phyloP scores from a whole-genome alignment of 1,140 invertebrate genomes.

The Brachionus koreanus region DNA sequence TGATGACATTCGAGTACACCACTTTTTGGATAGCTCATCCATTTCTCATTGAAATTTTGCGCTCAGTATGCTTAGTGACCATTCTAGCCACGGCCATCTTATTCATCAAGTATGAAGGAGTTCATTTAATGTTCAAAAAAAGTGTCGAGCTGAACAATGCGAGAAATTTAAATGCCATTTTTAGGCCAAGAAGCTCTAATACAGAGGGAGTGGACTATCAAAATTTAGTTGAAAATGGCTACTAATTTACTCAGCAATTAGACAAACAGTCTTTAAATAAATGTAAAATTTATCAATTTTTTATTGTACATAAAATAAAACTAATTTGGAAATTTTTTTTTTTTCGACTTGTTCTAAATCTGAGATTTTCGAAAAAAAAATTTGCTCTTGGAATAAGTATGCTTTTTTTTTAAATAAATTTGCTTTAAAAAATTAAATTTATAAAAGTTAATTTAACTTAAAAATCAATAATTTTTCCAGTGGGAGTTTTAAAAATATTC shows the following conservation, averaged over 20 bases:
- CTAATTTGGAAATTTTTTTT: neutral
- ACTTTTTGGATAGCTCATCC: conserved; percentile 8
- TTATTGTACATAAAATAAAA: neutral
- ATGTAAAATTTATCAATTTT: neutral
- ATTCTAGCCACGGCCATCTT: neutral
- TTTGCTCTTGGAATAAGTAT: too few species aligned
- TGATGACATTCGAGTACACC: neutral
- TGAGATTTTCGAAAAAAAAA: too few species aligned
- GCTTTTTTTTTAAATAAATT: too few species aligned
- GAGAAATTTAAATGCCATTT: neutral
- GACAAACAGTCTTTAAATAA: neutral
- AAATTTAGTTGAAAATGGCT: conserved; percentile 28
- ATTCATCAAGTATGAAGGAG: neutral
- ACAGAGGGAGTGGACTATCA: neutral
- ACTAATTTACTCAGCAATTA: neutral
- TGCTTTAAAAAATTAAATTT: too few species aligned
- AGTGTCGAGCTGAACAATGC: neutral
- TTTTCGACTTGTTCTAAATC: neutral
- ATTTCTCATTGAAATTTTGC: neutral
- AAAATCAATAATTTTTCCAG: too few species aligned
- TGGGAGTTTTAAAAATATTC: too few species aligned
- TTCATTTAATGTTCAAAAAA: neutral
- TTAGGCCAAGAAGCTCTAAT: neutral
- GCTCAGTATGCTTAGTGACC: neutral
- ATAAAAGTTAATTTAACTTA: too few species aligned